phyloP scores from a whole-genome alignment of 2,113 vertebrate genomes.

The Vulpes lagopus region DNA sequence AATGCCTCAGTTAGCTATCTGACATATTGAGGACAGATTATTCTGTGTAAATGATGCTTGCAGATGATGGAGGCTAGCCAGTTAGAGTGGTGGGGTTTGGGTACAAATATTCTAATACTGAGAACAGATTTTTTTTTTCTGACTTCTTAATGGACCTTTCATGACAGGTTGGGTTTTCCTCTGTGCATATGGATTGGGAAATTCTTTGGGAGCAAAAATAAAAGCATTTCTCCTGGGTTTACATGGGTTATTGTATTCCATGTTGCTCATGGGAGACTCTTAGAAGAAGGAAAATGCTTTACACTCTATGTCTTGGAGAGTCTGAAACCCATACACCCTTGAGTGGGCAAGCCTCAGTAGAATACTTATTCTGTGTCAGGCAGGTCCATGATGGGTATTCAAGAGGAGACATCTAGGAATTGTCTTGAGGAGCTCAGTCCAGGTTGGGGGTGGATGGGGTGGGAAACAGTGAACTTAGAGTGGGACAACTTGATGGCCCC shows the following conservation, averaged over 20 bases:
- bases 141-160: neutral
- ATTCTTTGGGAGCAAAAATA: neutral
- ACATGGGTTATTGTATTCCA: neutral
- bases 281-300: neutral
- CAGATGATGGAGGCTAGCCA: neutral
- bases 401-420: neutral
- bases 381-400: neutral
- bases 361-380: neutral
- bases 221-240: neutral
- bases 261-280: neutral
- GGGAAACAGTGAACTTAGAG: neutral
- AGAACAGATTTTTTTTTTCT: neutral
- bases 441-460: neutral
- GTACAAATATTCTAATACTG: neutral
- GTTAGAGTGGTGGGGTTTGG: neutral
- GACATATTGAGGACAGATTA: neutral
- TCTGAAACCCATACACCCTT: neutral
- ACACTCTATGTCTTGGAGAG: neutral
- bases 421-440: neutral
- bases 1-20: neutral
- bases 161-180: neutral
- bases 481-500: neutral
- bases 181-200: neutral
- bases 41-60: neutral
- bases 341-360: neutral